A percentile compares a stretch with the other conserved stretches of the same genome.
Conservation (phyloP, 1,140 invertebrate genomes). For the Apis florea region DNA sequence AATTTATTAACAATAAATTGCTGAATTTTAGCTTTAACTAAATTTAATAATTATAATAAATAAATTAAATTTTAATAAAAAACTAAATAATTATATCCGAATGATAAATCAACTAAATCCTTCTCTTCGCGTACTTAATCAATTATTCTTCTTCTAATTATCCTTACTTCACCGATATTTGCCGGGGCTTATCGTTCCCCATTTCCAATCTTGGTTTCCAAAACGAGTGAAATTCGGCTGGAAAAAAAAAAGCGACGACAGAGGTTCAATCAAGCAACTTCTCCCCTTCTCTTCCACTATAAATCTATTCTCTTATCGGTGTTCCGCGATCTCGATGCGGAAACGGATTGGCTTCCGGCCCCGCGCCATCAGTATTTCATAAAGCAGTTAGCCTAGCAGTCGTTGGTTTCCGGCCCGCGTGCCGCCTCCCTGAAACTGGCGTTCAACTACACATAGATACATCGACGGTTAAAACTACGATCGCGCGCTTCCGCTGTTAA, state of each 20-base stretch:
- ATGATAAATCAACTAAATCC: too few relatives aligned
- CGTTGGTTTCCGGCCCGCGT: constrained; percentile 33
- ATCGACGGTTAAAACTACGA: constrained; percentile 39
- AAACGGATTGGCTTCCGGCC: constrained; percentile 28
- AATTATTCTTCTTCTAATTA: too few relatives aligned
- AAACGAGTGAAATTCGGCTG: background rate
- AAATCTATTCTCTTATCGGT: constrained; percentile 37
- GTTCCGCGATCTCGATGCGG: constrained; percentile 23
- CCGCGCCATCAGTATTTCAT: constrained; percentile 41
- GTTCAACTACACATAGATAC: background rate
- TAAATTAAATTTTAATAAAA: too few relatives aligned
- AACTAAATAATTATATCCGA: too few relatives aligned
- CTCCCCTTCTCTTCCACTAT: constrained; percentile 16
- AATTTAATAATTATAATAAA: too few relatives aligned
- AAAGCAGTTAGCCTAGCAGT: constrained; percentile 33
- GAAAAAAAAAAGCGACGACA: too few relatives aligned
- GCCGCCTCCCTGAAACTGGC: background rate
- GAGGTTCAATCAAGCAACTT: constrained; percentile 33
- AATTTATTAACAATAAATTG: too few relatives aligned
- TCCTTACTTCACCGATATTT: too few relatives aligned
- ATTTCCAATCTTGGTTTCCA: background rate
- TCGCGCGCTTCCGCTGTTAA: constrained; percentile 30
- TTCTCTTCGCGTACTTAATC: too few relatives aligned
- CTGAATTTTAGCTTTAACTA: too few relatives aligned
- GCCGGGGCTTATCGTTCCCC: too few relatives aligned